phyloP scores from a whole-genome alignment of 2,888 invertebrate genomes.

The Phortica okadai region DNA sequence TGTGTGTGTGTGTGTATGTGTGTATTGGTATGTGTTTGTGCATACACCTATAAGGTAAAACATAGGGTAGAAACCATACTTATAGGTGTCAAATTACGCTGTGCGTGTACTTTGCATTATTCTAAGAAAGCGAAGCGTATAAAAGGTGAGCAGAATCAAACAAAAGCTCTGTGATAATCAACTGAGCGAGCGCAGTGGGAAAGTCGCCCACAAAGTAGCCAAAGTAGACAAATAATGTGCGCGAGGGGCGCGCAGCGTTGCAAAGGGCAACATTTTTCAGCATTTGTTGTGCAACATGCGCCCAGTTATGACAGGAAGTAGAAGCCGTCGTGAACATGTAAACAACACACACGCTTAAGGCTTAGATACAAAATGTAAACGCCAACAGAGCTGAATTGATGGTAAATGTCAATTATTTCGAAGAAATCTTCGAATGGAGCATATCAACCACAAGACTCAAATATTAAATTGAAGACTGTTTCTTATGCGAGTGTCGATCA shows the following conservation, averaged over 20 bases:
- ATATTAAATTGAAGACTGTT: no score
- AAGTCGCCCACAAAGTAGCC: background rate
- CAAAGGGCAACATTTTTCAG: background rate
- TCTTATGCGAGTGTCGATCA: no score
- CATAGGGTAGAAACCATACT: constrained; percentile 64
- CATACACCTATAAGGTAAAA: constrained; percentile 10
- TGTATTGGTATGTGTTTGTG: background rate
- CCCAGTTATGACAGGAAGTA: constrained; percentile 28
- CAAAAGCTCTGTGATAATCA: constrained; percentile 30
- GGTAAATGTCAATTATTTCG: no score
- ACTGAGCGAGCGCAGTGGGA: constrained; percentile 8
- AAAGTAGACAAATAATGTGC: background rate
- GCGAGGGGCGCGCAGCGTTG: background rate
- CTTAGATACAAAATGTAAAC: background rate
- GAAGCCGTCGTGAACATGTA: background rate
- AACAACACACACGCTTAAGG: background rate
- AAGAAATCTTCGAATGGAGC: no score
- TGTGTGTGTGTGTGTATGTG: background rate
- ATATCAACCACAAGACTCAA: no score
- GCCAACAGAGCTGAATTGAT: no score
- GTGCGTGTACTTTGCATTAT: constrained; percentile 70
- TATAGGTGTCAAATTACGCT: constrained; percentile 68
- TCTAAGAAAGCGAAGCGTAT: constrained; percentile 72
- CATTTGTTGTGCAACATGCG: constrained; percentile 9
- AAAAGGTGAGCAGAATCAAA: constrained; percentile 63